A percentile compares a stretch with the other conserved stretches of the same genome.
phyloP scores from a whole-genome alignment of 2,113 vertebrate genomes.

The Otolemur garnettii region DNA sequence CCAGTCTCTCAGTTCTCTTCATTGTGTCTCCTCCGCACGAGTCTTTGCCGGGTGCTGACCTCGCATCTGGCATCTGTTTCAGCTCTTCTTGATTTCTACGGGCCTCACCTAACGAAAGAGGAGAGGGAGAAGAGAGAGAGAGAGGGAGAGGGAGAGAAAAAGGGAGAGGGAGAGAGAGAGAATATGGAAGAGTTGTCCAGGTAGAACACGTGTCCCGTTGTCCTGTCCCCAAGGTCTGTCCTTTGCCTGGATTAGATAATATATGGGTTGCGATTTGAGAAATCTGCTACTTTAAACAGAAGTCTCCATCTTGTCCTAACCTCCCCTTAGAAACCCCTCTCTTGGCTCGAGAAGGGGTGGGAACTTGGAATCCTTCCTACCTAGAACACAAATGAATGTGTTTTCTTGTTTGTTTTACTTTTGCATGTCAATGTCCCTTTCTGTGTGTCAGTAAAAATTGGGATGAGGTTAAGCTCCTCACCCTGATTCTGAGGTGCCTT shows the following conservation, averaged over 20 bases:
- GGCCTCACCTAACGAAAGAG: not conserved
- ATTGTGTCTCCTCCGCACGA: not conserved
- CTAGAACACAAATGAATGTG: not conserved
- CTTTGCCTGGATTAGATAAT: not conserved
- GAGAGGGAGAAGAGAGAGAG: not conserved
- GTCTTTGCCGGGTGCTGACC: not conserved
- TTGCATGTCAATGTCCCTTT: not conserved
- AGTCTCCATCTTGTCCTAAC: conserved; percentile 42
- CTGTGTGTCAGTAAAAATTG: not conserved
- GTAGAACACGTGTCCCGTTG: not conserved
- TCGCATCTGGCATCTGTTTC: not conserved
- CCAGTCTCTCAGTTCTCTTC: not conserved
- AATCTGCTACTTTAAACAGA: not conserved
- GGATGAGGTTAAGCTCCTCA: not conserved
- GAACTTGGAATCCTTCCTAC: not conserved
- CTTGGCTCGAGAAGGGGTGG: not conserved
- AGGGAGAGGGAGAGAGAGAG: too few relatives aligned
- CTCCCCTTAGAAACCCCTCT: not conserved
- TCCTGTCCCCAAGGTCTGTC: not conserved
- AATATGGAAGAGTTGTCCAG: too few relatives aligned
- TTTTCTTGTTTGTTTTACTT: not conserved
- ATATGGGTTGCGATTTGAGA: not conserved
- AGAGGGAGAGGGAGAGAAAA: not conserved
- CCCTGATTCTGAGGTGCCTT: not conserved
- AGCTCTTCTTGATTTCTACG: not conserved